phyloP scores from a whole-genome alignment of 2,888 invertebrate genomes.

The Lithophane socia region DNA sequence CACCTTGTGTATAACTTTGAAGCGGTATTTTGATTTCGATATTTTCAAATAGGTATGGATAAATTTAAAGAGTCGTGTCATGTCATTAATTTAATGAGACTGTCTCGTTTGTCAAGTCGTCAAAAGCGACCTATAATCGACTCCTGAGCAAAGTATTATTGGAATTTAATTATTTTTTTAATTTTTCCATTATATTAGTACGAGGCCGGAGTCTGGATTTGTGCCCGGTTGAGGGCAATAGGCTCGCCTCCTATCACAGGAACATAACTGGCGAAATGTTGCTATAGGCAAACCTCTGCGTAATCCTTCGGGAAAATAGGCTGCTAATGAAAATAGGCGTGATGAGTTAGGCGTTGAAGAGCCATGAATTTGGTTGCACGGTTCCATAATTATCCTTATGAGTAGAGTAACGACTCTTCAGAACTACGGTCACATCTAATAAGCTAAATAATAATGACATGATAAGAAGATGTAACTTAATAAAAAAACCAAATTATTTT shows the following conservation, averaged over 20 bases:
- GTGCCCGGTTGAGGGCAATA: not conserved
- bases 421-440: not conserved
- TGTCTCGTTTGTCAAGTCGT: not conserved
- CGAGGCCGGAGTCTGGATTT: no score
- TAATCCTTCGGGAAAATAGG: not conserved
- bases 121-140: no score
- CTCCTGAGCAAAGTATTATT: no score
- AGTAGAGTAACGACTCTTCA: not conserved
- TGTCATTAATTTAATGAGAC: not conserved
- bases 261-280: not conserved
- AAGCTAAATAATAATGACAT: not conserved
- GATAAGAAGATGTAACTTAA: not conserved
- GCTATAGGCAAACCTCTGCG: not conserved
- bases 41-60: no score
- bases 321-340: not conserved
- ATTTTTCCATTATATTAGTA: no score
- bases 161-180: no score
- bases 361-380: not conserved
- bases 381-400: not conserved
- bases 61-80: no score
- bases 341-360: not conserved
- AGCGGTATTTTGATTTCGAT: not conserved
- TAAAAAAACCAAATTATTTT: not conserved
- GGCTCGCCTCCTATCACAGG: not conserved
- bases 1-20: not conserved